phyloP scores from a whole-genome alignment of 2,113 vertebrate species.

The Verasper variegatus region DNA sequence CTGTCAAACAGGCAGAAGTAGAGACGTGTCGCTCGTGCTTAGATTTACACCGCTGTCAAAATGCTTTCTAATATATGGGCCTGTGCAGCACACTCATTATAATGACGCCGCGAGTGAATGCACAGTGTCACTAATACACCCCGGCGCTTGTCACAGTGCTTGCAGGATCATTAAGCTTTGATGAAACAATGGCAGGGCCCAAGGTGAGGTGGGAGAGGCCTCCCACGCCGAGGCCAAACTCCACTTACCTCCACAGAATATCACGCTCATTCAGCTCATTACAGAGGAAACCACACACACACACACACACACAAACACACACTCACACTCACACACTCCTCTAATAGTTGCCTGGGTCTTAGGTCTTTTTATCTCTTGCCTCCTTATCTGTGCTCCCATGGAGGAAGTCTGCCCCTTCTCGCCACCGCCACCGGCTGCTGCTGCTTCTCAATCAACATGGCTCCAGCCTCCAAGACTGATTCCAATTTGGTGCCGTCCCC shows the following conservation, averaged over 20 bases:
- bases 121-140: conserved; percentile 49
- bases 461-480: conserved; percentile 65
- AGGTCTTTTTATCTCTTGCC: conserved; percentile 53
- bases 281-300: conserved; percentile 48
- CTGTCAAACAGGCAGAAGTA: neutral
- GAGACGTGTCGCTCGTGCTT: neutral
- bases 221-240: conserved; percentile 54
- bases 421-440: conserved; percentile 19
- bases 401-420: conserved; percentile 52
- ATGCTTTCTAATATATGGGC: conserved; percentile 25
- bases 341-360: conserved; percentile 61
- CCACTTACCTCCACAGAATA: conserved; percentile 40
- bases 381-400: conserved; percentile 65
- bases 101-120: conserved; percentile 48
- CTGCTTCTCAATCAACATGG: conserved; percentile 67
- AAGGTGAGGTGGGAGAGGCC: conserved; percentile 58
- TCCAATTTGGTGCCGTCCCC: conserved; percentile 71
- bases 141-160: conserved; percentile 43
- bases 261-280: conserved; percentile 70
- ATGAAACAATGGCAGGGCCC: conserved; percentile 62
- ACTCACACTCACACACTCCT: conserved; percentile 7
- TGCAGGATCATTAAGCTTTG: conserved; percentile 63
- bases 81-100: conserved; percentile 56
- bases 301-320: conserved; percentile 15
- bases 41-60: conserved; percentile 32